A percentile compares a stretch with the other conserved stretches of the same genome.
Conservation (phyloP, 2,888 invertebrate species). For the Dione juno region DNA sequence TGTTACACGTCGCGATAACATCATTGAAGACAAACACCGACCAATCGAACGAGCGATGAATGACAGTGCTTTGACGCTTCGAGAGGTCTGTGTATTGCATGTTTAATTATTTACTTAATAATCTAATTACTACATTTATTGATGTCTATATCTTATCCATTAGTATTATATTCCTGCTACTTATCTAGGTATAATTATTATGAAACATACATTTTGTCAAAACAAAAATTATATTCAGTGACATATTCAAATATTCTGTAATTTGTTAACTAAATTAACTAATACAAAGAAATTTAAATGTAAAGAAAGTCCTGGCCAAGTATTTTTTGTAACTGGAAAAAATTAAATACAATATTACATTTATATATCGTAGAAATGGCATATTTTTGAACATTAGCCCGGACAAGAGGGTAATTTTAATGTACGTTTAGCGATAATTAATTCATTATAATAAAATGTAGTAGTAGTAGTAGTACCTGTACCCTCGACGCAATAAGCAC, state of each 20-base stretch:
- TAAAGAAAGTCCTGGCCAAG: background rate
- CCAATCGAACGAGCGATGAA: background rate
- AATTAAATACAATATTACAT: background rate
- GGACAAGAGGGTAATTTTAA: background rate
- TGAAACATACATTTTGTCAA: background rate
- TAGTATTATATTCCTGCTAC: background rate
- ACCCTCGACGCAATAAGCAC: background rate
- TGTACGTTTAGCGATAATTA: background rate
- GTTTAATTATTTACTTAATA: constrained; percentile 3
- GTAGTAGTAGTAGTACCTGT: background rate
- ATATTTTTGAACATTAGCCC: background rate
- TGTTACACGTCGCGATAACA: background rate
- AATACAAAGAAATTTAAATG: background rate
- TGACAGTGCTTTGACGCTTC: background rate
- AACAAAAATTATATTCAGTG: background rate
- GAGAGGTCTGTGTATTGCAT: constrained; percentile 14
- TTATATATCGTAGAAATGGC: background rate
- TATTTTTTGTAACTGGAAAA: background rate
- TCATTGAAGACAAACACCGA: background rate
- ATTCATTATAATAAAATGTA: background rate
- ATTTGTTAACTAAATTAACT: background rate
- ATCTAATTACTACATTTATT: background rate
- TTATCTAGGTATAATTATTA: background rate
- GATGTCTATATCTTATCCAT: background rate
- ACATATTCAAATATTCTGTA: background rate